These are phyloP conservation scores for Clarias macrocephalus DNA, from an alignment of 2,113 vertebrate species.

Conservation along the genomic window DNA sequence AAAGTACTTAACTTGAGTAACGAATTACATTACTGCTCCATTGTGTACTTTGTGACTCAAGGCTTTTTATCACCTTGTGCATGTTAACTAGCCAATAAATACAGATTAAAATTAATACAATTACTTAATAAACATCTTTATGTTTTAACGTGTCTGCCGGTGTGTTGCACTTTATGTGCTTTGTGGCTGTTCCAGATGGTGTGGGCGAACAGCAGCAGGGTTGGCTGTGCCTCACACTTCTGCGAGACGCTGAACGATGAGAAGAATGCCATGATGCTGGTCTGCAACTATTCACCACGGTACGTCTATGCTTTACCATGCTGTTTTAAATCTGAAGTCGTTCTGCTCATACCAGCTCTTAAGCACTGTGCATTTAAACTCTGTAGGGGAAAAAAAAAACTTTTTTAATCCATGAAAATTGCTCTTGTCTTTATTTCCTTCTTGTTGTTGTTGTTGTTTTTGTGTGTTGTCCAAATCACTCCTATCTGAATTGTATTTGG, in stretches of 20 bases:
- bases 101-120: neutral
- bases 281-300: slow-evolving; percentile 56
- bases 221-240: slow-evolving; percentile 49
- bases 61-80: neutral
- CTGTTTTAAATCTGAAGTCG: neutral
- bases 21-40: no score
- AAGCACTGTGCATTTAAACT: no score
- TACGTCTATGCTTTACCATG: slow-evolving; percentile 21
- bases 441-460: no score
- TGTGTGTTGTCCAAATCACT: no score
- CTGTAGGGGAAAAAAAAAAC: no score
- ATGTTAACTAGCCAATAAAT: neutral
- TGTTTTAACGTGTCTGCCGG: neutral
- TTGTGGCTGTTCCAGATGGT: slow-evolving; percentile 51
- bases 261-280: slow-evolving; percentile 9
- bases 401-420: no score
- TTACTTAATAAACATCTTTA: neutral
- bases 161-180: slow-evolving; percentile 6
- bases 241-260: slow-evolving; percentile 20
- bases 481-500: no score
- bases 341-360: neutral
- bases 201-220: slow-evolving; percentile 42
- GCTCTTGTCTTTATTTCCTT: no score
- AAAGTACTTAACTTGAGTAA: no score
- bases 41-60: neutral